phyloP scores from a whole-genome alignment of 2,113 vertebrate species.

The Thalassarche chlororhynchos region DNA sequence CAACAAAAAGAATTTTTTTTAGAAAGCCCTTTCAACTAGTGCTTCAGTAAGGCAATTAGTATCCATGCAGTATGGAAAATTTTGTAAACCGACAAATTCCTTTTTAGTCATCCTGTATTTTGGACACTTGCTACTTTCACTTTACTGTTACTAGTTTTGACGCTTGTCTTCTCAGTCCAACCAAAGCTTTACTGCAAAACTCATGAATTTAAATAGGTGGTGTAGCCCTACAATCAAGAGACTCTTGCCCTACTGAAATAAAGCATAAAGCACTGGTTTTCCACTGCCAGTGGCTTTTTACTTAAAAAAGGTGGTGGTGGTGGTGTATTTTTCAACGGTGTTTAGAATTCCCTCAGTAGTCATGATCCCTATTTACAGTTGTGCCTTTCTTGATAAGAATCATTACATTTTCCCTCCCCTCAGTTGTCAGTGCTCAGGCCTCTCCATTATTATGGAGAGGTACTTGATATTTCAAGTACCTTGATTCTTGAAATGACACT shows the following conservation, averaged over 20 bases:
- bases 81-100: background rate
- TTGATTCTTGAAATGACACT: background rate
- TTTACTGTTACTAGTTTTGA: background rate
- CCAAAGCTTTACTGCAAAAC: background rate
- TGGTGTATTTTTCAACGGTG: background rate
- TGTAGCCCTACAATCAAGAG: background rate
- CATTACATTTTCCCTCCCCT: background rate
- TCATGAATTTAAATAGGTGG: background rate
- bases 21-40: background rate
- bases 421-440: background rate
- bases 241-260: background rate
- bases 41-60: background rate
- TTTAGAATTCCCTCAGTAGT: background rate
- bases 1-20: background rate
- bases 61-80: background rate
- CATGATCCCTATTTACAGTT: background rate
- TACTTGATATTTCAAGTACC: background rate
- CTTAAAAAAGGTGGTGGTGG: background rate
- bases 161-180: background rate
- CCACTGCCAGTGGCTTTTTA: background rate
- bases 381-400: background rate
- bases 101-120: background rate
- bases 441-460: background rate
- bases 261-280: background rate
- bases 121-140: background rate